Percentiles rank a stretch among this genome's conserved stretches.
These are phyloP conservation scores for Montipora efflorescens DNA, from an alignment of 64 coral and sea anemone species.

Conservation along the genomic window DNA sequence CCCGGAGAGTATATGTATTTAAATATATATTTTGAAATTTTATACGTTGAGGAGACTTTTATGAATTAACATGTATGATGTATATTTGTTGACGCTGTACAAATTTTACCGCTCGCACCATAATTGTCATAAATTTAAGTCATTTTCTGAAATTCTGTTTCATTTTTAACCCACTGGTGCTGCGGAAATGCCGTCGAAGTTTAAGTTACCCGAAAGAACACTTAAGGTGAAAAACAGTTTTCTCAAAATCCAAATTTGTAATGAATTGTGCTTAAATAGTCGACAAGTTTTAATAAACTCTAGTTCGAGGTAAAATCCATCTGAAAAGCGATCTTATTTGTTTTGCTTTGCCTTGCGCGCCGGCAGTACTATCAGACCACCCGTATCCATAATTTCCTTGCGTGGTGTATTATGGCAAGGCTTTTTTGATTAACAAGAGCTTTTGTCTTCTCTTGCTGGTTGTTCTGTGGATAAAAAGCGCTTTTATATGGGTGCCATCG, in stretches of 20 bases:
- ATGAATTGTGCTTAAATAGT: constrained; percentile 75
- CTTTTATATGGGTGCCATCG: not conserved
- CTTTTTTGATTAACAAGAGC: constrained; percentile 31
- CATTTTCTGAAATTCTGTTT: constrained; percentile 57
- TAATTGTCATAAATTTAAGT: constrained; percentile 33
- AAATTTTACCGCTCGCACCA: constrained; percentile 59
- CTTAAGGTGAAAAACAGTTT: constrained; percentile 34
- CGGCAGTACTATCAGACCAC: constrained; percentile 19
- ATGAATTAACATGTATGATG: constrained; percentile 70
- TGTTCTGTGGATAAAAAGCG: constrained; percentile 2
- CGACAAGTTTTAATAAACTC: constrained; percentile 80
- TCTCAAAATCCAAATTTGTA: constrained; percentile 67
- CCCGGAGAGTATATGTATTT: constrained; percentile 62
- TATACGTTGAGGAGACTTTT: constrained; percentile 81
- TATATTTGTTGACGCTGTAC: constrained; percentile 63
- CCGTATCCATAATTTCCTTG: constrained; percentile 42
- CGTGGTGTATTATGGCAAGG: constrained; percentile 33
- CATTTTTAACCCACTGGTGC: constrained; percentile 48
- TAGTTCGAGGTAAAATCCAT: constrained; percentile 41
- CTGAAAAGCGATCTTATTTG: constrained; percentile 23
- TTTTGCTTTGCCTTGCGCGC: constrained; percentile 42
- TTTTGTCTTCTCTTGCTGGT: constrained; percentile 11
- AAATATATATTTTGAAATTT: constrained; percentile 90
- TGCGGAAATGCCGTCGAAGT: constrained; percentile 42
- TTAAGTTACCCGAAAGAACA: constrained; percentile 35